Evolutionary conservation across 2,113 vertebrate species (phyloP).

Genomic region (Trochalopteron elliotii): DNA sequence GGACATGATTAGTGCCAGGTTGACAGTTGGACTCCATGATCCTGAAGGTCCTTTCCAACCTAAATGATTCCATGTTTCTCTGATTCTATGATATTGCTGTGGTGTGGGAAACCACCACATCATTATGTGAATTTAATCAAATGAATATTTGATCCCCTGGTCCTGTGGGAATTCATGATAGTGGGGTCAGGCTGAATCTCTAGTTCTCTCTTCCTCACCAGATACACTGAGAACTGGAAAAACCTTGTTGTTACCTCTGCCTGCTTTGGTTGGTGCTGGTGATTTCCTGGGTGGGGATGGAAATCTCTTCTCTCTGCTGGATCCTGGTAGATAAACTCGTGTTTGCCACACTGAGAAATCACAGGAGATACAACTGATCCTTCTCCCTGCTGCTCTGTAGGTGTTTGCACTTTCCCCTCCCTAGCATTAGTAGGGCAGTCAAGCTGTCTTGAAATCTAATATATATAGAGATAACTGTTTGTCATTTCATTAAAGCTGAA

Average conservation of each 20-base stretch:
- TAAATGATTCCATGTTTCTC: not conserved
- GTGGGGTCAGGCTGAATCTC: not conserved
- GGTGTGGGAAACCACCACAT: not conserved
- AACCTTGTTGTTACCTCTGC: not conserved
- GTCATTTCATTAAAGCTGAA: not conserved
- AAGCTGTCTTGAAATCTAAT: not conserved
- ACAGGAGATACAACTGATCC: not conserved
- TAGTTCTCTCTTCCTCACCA: not conserved
- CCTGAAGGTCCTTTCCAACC: not conserved
- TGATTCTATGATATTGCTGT: not conserved
- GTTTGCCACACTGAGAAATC: not conserved
- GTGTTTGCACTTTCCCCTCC: not conserved
- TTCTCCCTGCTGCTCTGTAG: not conserved
- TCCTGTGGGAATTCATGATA: not conserved
- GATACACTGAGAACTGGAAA: not conserved
- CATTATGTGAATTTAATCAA: not conserved
- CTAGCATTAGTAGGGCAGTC: fast-evolving
- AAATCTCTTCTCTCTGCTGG: not conserved
- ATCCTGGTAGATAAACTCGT: not conserved
- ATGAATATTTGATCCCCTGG: not conserved
- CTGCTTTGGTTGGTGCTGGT: not conserved
- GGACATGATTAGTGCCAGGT: not conserved
- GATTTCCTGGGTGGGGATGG: not conserved
- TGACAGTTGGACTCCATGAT: not conserved
- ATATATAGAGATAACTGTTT: not conserved